Base-by-base conservation (phyloP, 1,140 invertebrate genomes). In the Caenorhabditis inopinata region DNA sequence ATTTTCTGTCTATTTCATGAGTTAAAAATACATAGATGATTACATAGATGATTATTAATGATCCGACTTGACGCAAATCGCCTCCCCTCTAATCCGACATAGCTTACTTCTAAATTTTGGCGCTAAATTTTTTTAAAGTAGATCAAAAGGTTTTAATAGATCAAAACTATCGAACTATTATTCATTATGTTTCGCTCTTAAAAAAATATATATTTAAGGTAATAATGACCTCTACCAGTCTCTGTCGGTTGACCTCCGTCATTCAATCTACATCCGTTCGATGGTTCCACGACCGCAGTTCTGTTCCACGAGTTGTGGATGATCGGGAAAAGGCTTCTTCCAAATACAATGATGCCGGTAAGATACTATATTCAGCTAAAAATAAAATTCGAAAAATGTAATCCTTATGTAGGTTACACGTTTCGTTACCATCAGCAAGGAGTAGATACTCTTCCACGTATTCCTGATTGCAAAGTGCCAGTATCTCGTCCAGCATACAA, bases 381-480 rank as follows among this genome's bases (percentile, higher is more conserved):
- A 9, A 25, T 7, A 18, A 25, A 25, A 5, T 45, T 35, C 32
- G 5, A 74, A n/a, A n/a, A n/a, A n/a, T n/a, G n/a, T n/a, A n/a
- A n/a, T n/a, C n/a, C 73, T 7, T 84, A 84, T 62, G 48, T 78
- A 23, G 87, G 87, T 11, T 88, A 88, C 76, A 81, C 74, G n/a
- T 88, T 80, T 58, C 84, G 87, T n/a, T 88, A 88, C 51, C 87
- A 88, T 79, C 85, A 84, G 7, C 68, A 79, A 75, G 87, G 87
- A 18, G 80, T 88, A 27, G 87, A 88, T 51, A 35, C 86, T 5
- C 74, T 88, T 25, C 87, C 87, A 7, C 68, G 87, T 32, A 85
- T 87, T 47, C 83, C 87, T 21, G 84, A 88, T 47, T 83, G 82
- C 42, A 79, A 81, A 29, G 81, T 82, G 11, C 86, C 85, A 29